phyloP scores from a whole-genome alignment of 53 echinoderm and acorn worm species.

The Paracentrotus lividus region DNA sequence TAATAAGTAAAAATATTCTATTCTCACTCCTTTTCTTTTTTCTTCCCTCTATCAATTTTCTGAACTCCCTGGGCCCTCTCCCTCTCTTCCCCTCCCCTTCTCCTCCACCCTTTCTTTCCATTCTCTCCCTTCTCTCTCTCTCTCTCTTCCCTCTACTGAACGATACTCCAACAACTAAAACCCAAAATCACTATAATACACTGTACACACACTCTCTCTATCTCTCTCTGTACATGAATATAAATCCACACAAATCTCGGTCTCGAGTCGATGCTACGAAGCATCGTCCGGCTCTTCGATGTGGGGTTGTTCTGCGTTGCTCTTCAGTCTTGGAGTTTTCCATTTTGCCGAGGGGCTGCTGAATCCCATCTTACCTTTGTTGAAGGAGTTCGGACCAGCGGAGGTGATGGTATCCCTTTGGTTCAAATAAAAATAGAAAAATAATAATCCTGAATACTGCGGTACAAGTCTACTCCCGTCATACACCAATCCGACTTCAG shows the following conservation, averaged over 20 bases:
- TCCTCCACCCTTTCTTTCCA: background rate
- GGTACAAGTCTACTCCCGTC: too few relatives aligned
- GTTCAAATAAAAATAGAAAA: background rate
- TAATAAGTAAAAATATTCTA: too few relatives aligned
- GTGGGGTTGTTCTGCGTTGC: constrained; percentile 20
- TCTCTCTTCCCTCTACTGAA: background rate
- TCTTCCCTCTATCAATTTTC: background rate
- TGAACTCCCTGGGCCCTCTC: background rate
- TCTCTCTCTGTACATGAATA: constrained; percentile 16
- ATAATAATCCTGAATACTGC: background rate
- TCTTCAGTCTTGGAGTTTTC: constrained; percentile 35
- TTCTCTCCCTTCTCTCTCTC: background rate
- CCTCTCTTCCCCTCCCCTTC: background rate
- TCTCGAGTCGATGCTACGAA: constrained; percentile 22
- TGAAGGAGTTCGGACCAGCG: constrained; percentile 94
- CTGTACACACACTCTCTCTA: background rate
- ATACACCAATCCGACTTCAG: too few relatives aligned
- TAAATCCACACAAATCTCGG: background rate
- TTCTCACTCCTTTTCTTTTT: background rate
- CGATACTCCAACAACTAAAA: too few relatives aligned
- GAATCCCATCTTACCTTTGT: constrained; percentile 90
- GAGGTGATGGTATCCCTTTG: constrained; percentile 88
- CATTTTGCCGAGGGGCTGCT: constrained; percentile 72
- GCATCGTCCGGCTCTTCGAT: background rate
- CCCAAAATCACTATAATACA: too few relatives aligned